These are phyloP conservation scores for Cynocephalus volans DNA, from an alignment of 2,113 vertebrate genomes.

Conservation along the genomic window DNA sequence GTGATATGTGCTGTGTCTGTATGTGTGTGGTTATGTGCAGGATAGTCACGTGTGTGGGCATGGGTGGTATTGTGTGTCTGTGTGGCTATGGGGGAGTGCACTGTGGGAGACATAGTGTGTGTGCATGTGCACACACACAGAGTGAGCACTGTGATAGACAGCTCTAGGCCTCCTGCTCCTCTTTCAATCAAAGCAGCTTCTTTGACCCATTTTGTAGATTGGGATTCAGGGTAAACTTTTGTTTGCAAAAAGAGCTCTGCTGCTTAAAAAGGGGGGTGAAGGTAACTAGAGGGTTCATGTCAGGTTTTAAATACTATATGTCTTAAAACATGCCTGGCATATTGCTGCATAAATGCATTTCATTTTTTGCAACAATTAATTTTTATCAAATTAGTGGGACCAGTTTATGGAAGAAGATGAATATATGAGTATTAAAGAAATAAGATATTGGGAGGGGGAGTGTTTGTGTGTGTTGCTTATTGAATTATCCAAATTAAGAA, in stretches of 20 bases:
- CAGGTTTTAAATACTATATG: not conserved
- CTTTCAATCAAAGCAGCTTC: not conserved
- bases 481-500: conserved; percentile 5
- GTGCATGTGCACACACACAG: not conserved
- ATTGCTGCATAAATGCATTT: not conserved
- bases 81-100: not conserved
- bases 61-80: not conserved
- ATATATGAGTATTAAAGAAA: not conserved
- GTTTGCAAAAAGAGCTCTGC: not conserved
- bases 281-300: not conserved
- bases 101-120: not conserved
- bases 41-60: not conserved
- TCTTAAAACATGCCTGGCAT: not conserved
- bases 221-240: not conserved
- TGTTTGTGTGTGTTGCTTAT: not conserved
- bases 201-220: not conserved
- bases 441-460: not conserved
- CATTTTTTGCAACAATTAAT: conserved; percentile 13
- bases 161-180: not conserved
- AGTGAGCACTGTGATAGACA: not conserved
- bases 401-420: conserved; percentile 13
- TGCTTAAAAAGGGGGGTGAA: not conserved
- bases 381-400: conserved; percentile 1
- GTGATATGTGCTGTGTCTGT: not conserved
- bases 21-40: not conserved